Evolutionary conservation across 2,113 vertebrate species (phyloP), one percentile per base, ranked within the genome.

Genomic region (Myxocyprinus asiaticus): DNA sequence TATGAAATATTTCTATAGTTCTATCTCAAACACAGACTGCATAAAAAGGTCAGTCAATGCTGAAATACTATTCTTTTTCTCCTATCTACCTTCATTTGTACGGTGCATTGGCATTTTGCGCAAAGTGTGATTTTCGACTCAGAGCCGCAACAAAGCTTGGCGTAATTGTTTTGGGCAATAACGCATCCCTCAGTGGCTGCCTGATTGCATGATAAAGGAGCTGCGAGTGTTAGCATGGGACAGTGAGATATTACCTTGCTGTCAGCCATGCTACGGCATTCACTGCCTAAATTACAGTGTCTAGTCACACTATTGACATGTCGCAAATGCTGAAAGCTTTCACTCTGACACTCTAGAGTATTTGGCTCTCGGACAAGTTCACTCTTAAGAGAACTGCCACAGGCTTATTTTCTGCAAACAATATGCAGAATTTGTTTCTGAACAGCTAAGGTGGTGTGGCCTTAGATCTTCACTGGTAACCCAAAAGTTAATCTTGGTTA

Each of bases 181-280:
- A 68, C 3, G 14, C 66, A 15, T 61, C 33, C 44, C 64, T 62
- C 62, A 12, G 53, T 67, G 68, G 22, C 12, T 8, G 63, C 43
- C 5, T 71, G 22, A 61, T 22, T 59, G 72, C 63, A 75, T 68
- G 64, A 68, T 9, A 69, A 48, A 48, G 69, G 79, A 42, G 59
- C 56, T 33, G 22, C 3, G 59, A 53, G 12, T 75, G 83, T 74
- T 77, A 69, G 47, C 42, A 51, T 81, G 43, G 53, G 53, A 55
- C 69, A 73, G 69, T 69, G 79, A 80, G 69, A 81, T 62, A 76
- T 81, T 72, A 70, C 10, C 33, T 47, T 73, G 45, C 53, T 61
- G 48, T 82, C 51, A 58, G 53, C 63, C n/a, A 70, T 77, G 56
- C 33, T 71, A 66, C 48, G 55, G 45, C 55, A 71, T 50, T 69